A percentile compares a stretch with the other conserved stretches of the same genome.
Evolutionary conservation across 2,113 vertebrate genomes (phyloP).

Genomic region (Damaliscus lunatus): DNA sequence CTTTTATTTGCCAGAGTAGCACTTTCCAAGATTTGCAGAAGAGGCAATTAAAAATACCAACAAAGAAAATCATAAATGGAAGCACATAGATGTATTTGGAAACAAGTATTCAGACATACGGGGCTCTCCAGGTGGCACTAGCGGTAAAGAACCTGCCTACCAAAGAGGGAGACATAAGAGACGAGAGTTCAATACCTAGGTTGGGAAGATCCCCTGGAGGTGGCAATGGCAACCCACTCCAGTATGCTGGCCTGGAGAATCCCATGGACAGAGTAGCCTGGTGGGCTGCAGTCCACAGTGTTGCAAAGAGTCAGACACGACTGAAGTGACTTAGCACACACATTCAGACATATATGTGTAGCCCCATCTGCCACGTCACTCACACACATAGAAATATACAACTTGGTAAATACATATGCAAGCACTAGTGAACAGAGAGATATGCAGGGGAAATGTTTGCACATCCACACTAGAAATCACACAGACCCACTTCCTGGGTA

Average conservation of each 20-base stretch:
- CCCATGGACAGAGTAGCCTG: background rate
- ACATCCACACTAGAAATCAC: background rate
- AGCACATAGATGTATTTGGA: background rate
- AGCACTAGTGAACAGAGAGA: background rate
- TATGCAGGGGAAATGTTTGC: background rate
- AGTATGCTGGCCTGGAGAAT: background rate
- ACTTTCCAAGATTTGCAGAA: background rate
- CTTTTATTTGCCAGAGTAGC: background rate
- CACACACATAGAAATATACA: background rate
- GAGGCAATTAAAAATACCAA: background rate
- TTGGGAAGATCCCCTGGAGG: background rate
- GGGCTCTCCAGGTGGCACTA: background rate
- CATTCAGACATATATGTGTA: background rate
- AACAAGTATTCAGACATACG: background rate
- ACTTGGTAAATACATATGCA: accelerated
- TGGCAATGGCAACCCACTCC: background rate
- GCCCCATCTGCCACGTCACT: background rate
- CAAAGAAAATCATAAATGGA: background rate
- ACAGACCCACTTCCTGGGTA: background rate
- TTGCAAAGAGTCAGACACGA: background rate
- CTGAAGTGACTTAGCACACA: background rate
- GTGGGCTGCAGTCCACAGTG: background rate
- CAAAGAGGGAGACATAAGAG: background rate
- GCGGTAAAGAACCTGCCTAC: background rate
- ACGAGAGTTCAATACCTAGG: background rate